Evolutionary conservation across 2,888 invertebrate species (phyloP), one percentile per base, ranked within the genome.

Genomic region (Ypsolopha scabrella): DNA sequence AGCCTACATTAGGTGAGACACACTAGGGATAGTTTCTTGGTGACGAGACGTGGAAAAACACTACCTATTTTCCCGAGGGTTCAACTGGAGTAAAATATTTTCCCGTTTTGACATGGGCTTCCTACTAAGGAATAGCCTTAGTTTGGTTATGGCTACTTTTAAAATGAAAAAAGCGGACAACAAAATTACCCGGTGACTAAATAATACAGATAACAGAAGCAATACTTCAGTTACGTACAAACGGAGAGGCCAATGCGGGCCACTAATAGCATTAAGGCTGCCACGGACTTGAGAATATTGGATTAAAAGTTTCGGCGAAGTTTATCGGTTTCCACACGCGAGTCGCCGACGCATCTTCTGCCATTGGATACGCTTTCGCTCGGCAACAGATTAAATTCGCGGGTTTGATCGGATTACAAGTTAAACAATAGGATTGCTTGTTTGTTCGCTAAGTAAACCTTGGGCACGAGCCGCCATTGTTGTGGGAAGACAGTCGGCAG

Each of bases 241-340:
- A 24, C 24, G 24, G 24, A 24, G 24, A 4, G 4, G 24, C 24
- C 24, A 24, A 24, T 24, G 24, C 24, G 24, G 24, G 50, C 57
- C 56, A 54, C 58, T 70, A 76, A 76, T 70, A 61, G 63, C 65
- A 70, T 72, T 72, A 72, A 53, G 55, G 57, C 61, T 62, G 65
- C 64, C 65, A 68, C 65, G 62, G 68, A 61, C 64, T 65, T 53
- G 55, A 53, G 57, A 65, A 62, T 80, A 81, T 80, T 76, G 78
- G 80, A 79, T 80, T 77, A 72, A 55, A 67, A 72, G 61, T 76
- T 77, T 78, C 62, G 71, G 73, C 60, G 65, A 57, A 68, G 69
- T 75, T 78, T 63, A 68, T 69, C 68, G 71, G 76, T 60, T 71
- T 76, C 69, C 60, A 58, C 70, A 75, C 68, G 70, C 67, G 65